phyloP scores from a whole-genome alignment of 2,113 vertebrate species.

The Nasalis larvatus region DNA sequence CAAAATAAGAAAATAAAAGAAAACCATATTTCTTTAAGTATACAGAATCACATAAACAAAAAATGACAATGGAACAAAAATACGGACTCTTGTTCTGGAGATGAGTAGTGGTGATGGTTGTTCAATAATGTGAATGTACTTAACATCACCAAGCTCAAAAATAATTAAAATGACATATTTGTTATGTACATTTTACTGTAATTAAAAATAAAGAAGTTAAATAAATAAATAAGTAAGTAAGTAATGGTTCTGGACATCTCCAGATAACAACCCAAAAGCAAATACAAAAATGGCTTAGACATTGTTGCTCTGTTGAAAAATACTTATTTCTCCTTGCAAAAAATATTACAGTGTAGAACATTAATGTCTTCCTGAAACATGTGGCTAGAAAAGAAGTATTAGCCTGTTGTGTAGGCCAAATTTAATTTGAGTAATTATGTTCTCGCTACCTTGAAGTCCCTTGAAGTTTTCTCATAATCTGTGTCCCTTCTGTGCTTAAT shows the following conservation, averaged over 20 bases:
- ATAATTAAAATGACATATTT: neutral
- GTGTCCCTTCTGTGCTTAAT: conserved; percentile 52
- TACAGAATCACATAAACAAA: neutral
- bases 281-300: neutral
- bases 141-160: neutral
- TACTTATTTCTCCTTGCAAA: neutral
- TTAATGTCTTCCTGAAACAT: conserved; percentile 28
- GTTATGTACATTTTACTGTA: neutral
- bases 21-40: neutral
- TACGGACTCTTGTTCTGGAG: neutral
- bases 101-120: neutral
- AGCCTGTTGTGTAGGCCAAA: conserved; percentile 41
- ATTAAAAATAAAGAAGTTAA: neutral
- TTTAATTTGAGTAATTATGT: conserved; percentile 66
- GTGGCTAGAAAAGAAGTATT: conserved; percentile 41
- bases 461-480: conserved; percentile 58
- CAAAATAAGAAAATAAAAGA: neutral
- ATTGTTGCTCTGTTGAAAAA: neutral
- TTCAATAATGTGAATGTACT: neutral
- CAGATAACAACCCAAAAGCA: neutral
- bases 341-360: neutral
- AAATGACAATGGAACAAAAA: neutral
- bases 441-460: conserved; percentile 46
- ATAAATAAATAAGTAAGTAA: neutral
- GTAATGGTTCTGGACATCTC: neutral